Conservation (phyloP, 2,113 vertebrate species). For the Platysternon megacephalum region DNA sequence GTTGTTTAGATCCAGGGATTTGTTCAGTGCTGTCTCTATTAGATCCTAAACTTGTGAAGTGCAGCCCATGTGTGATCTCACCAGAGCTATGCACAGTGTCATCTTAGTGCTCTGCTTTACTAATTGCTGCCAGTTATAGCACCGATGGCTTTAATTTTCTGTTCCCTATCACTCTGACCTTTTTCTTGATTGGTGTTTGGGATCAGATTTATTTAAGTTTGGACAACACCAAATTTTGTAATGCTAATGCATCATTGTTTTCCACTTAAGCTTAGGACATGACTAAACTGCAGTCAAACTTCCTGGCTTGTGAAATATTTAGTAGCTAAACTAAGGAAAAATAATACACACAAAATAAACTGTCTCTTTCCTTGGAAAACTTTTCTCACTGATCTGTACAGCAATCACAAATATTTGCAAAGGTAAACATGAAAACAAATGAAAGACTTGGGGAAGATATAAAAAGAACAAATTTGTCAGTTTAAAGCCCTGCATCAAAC, state of each 20-base stretch:
- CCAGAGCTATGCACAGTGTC: not conserved
- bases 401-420: slow-evolving; percentile 63
- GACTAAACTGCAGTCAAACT: not conserved
- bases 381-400: slow-evolving; percentile 40
- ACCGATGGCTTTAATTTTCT: slow-evolving; percentile 34
- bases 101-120: not conserved
- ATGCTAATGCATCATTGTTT: not conserved
- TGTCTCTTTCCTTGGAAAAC: slow-evolving; percentile 26
- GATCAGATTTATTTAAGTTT: not conserved
- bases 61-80: not conserved
- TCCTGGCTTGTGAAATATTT: not conserved
- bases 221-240: not conserved
- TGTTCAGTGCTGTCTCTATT: not conserved
- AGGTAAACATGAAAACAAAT: slow-evolving; percentile 46
- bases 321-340: not conserved
- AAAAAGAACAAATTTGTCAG: slow-evolving; percentile 39
- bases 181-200: not conserved
- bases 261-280: not conserved
- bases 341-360: not conserved
- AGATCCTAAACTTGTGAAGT: not conserved
- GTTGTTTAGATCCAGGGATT: not conserved
- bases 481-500: slow-evolving; percentile 57
- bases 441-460: slow-evolving; percentile 19
- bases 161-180: slow-evolving; percentile 13
- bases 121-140: not conserved